phyloP scores from a whole-genome alignment of 2,113 vertebrate genomes.

The Suncus etruscus region DNA sequence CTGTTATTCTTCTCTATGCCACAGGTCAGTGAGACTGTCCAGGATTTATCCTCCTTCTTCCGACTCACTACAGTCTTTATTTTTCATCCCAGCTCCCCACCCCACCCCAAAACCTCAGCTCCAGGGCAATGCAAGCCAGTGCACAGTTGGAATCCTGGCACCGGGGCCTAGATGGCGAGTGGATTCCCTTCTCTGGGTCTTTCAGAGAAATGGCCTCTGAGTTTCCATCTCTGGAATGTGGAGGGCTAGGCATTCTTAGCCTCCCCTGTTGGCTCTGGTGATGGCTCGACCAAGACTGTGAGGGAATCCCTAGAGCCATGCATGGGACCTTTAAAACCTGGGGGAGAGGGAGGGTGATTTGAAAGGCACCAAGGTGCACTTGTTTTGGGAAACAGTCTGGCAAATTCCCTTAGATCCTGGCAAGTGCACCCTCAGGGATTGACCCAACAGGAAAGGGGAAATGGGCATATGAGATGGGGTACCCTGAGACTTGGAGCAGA shows the following conservation, averaged over 20 bases:
- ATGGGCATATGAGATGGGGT: accelerated
- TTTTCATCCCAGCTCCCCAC: neutral
- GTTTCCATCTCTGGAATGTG: neutral
- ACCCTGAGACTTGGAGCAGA: accelerated
- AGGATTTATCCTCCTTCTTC: too few relatives aligned
- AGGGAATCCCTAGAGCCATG: accelerated
- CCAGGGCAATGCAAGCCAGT: neutral
- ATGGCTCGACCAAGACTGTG: neutral
- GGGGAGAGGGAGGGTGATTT: too few relatives aligned
- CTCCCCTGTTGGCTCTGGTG: accelerated
- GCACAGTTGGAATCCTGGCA: neutral
- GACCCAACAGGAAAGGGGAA: neutral
- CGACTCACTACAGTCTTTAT: accelerated
- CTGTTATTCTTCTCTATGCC: too few relatives aligned
- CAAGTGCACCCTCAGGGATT: too few relatives aligned
- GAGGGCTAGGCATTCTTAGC: accelerated
- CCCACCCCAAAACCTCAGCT: neutral
- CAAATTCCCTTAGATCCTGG: neutral
- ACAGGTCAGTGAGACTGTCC: too few relatives aligned
- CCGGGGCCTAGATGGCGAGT: accelerated
- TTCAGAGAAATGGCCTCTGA: neutral
- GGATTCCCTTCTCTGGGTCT: neutral
- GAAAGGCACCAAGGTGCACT: accelerated
- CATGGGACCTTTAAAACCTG: accelerated
- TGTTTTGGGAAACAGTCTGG: neutral